A percentile compares a stretch with the other conserved stretches of the same genome.
Conservation (phyloP, 1,140 invertebrate genomes). For the Hylaeus anthracinus region DNA sequence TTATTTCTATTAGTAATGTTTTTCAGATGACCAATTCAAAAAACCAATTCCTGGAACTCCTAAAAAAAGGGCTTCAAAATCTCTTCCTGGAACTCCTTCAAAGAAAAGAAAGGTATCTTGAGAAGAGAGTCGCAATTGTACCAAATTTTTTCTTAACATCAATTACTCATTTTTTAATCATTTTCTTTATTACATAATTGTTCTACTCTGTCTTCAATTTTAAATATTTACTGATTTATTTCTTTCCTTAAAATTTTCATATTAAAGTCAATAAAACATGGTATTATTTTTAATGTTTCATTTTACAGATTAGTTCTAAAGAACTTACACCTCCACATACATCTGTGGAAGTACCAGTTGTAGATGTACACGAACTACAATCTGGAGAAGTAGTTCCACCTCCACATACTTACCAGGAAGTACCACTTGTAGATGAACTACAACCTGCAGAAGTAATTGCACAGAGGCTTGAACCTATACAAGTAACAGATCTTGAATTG, state of each 20-base stretch:
- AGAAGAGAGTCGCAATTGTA: background rate
- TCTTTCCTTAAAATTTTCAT: too few relatives aligned
- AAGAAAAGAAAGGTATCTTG: slow-evolving; percentile 13
- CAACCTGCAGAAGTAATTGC: background rate
- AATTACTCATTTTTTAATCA: too few relatives aligned
- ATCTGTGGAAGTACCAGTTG: background rate
- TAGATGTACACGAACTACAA: too few relatives aligned
- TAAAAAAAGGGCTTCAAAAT: slow-evolving; percentile 6
- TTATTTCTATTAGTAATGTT: background rate
- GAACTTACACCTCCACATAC: too few relatives aligned
- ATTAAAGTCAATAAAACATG: background rate
- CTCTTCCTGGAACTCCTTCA: slow-evolving; percentile 1
- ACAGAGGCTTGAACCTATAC: background rate
- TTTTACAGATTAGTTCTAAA: background rate
- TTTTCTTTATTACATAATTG: background rate
- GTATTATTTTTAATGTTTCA: background rate
- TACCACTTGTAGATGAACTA: too few relatives aligned
- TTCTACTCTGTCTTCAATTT: too few relatives aligned
- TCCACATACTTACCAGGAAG: too few relatives aligned
- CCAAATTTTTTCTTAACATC: background rate
- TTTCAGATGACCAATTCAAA: background rate
- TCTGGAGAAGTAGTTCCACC: too few relatives aligned
- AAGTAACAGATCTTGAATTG: background rate
- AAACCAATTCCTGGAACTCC: background rate
- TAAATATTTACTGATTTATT: too few relatives aligned